Evolutionary conservation across 2,888 invertebrate species (phyloP).

Genomic region (Brenthis daphne): DNA sequence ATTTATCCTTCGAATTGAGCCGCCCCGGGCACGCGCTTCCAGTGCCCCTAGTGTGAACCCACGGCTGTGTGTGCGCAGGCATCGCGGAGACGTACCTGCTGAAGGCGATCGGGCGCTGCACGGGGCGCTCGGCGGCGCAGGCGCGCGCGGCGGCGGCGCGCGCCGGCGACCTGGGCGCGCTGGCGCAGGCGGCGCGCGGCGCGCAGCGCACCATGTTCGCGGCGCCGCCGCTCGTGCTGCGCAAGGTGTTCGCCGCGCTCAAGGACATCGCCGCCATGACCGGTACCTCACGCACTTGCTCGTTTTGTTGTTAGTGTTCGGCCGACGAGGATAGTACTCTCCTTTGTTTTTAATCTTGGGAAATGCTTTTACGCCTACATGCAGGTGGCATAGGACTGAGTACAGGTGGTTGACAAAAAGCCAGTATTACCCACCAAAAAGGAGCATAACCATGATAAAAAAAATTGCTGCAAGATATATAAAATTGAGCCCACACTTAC

Average conservation of each 20-base stretch:
- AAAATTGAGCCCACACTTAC: too few species aligned
- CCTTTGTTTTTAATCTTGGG: too few species aligned
- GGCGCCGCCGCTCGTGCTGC: slow-evolving; percentile 89
- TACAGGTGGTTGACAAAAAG: too few species aligned
- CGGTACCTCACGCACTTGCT: slow-evolving; percentile 70
- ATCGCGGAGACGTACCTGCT: slow-evolving; percentile 96
- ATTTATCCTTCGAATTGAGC: too few species aligned
- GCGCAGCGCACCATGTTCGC: slow-evolving; percentile 94
- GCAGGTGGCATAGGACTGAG: too few species aligned
- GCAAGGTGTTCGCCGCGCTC: slow-evolving; percentile 90
- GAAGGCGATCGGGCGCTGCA: slow-evolving; percentile 96
- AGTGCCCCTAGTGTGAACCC: too few species aligned
- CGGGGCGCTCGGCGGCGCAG: slow-evolving; percentile 92
- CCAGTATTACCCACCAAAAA: too few species aligned
- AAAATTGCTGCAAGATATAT: too few species aligned
- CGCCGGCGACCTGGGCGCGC: slow-evolving; percentile 94
- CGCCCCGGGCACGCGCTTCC: too few species aligned
- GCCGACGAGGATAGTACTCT: too few species aligned
- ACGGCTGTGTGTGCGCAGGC: slow-evolving; percentile 80
- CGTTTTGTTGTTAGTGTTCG: neutral
- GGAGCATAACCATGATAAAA: too few species aligned
- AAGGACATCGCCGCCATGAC: slow-evolving; percentile 93
- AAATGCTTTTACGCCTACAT: too few species aligned
- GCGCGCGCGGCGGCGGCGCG: slow-evolving; percentile 84
- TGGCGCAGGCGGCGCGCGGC: slow-evolving; percentile 92